These are phyloP conservation scores for Colletes gigas DNA, from an alignment of 1,140 invertebrate species.

Conservation along the genomic window DNA sequence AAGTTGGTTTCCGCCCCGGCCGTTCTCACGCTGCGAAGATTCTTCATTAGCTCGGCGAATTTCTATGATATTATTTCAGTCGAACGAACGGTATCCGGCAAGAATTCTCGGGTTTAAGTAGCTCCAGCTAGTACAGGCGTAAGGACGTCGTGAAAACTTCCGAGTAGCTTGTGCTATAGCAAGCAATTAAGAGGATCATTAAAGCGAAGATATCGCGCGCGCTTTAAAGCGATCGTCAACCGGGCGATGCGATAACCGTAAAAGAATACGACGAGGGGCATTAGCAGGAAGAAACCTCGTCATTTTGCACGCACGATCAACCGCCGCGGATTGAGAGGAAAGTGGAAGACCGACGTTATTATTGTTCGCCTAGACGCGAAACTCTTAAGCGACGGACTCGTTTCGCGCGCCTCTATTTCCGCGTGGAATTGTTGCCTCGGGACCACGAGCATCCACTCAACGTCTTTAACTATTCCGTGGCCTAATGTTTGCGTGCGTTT, in stretches of 20 bases:
- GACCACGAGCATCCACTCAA: neutral
- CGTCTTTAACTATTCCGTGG: neutral
- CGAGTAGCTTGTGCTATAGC: constrained; percentile 18
- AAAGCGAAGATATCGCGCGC: constrained; percentile 58
- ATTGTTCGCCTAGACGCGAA: constrained; percentile 23
- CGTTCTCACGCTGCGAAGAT: neutral
- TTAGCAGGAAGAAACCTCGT: constrained; percentile 57
- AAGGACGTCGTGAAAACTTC: constrained; percentile 33
- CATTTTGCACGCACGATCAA: constrained; percentile 63
- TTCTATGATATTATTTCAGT: constrained; percentile 22
- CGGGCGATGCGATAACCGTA: constrained; percentile 61
- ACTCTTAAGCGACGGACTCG: neutral
- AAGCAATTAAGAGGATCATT: constrained; percentile 60
- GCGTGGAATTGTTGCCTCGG: constrained; percentile 5
- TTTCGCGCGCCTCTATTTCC: constrained; percentile 17
- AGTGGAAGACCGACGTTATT: constrained; percentile 14
- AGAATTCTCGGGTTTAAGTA: constrained; percentile 26
- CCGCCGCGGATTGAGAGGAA: constrained; percentile 38
- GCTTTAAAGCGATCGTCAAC: constrained; percentile 60
- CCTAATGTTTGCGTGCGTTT: neutral
- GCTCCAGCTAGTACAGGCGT: constrained; percentile 19
- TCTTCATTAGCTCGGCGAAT: constrained; percentile 12
- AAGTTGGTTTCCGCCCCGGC: neutral
- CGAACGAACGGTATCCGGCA: constrained; percentile 14
- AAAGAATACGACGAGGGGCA: constrained; percentile 63